A percentile compares a stretch with the other conserved stretches of the same genome.
phyloP scores from a whole-genome alignment of 2,888 invertebrate genomes.

The Machimus atricapillus region DNA sequence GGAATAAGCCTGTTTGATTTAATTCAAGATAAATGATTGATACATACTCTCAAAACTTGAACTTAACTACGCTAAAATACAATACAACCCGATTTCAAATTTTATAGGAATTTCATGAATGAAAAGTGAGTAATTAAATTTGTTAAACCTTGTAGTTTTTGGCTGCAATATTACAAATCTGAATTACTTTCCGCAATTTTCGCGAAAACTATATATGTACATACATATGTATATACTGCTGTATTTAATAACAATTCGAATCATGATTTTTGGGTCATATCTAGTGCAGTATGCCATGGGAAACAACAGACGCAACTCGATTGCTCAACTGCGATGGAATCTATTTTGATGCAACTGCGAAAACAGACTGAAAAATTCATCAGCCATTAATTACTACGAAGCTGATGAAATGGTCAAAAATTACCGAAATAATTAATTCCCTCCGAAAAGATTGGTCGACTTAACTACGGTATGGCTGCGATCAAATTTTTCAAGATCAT shows the following conservation, averaged over 20 bases:
- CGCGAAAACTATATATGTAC: background rate
- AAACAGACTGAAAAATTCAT: conserved; percentile 17
- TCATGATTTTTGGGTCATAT: background rate
- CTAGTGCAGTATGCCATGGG: background rate
- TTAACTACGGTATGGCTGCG: background rate
- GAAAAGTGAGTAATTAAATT: background rate
- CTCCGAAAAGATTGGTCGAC: background rate
- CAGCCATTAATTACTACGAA: background rate
- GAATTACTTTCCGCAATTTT: background rate
- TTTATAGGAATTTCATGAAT: background rate
- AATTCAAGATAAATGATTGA: too few species aligned
- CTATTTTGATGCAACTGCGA: background rate
- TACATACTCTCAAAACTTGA: too few species aligned
- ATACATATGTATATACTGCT: background rate
- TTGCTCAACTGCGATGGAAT: background rate
- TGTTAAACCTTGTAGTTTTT: background rate
- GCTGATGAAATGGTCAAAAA: background rate
- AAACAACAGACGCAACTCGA: background rate
- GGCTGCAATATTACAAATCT: background rate
- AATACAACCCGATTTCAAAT: background rate
- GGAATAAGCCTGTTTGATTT: too few species aligned
- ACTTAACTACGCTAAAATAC: background rate
- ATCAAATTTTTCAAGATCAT: conserved; percentile 17
- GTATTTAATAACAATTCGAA: background rate
- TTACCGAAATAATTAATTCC: background rate